Evolutionary conservation across 1,140 invertebrate genomes (phyloP), one percentile per base, ranked within the genome.

Genomic region (Pentalonia nigronervosa): DNA sequence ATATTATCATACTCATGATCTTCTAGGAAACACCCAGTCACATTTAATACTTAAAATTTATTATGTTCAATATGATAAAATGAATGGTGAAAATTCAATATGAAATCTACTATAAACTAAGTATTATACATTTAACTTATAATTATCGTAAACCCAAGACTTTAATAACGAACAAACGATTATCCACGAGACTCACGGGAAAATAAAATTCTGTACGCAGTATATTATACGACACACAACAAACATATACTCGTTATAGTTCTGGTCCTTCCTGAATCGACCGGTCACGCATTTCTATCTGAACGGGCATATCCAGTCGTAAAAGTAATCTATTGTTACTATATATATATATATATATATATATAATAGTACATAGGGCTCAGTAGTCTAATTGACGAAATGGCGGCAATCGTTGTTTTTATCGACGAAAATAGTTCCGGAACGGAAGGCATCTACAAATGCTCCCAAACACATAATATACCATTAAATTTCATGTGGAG

Each of bases 341-440:
- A 20, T 34, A n/a, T n/a, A 56, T 56, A 56, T 56, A 50, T 50
- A 53, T 23, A 53, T 53, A 50, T 50, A 47, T 50, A 50, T 50
- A 76, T 76, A 41, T 25, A 84, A 84, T 3, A 84, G 36, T 45
- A 7, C 60, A 45, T 25, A 45, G 83, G 83, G 23, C 36, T 25
- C 83, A 1, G 20, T 83, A 84, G 83, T 84, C 36, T 84, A 84
- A 84, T 84, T 84, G 83, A 84, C 83, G 83, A 25, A 41, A 41
- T 41, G 36, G 83, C 83, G 41, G 83, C 83, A 41, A 84, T 41
- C 9, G 41, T 41, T 84, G 36, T 84, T 84, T 84, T 84, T 84
- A 83, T 41, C 23, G 83, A 41, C 41, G 83, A 45, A 84, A 84
- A 41, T 41, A 84, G 83, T 84, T 84, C 83, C 83, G 83, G 83